Evolutionary conservation across 2,888 invertebrate genomes (phyloP), one percentile per base, ranked within the genome.

Genomic region (Punctoribates punctum): DNA sequence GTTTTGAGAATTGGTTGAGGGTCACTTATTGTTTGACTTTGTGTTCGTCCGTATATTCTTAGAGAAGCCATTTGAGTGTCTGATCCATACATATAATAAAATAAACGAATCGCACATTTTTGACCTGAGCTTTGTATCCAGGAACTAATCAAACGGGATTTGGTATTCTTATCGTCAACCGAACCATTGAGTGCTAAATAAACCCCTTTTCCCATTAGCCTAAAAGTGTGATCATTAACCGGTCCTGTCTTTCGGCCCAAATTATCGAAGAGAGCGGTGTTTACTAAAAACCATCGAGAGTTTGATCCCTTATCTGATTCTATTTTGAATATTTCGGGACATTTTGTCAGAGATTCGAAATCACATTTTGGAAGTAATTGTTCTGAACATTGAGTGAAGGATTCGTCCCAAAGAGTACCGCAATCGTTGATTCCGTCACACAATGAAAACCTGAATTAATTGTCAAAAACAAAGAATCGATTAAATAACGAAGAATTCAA

Each of bases 361-460:
- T 2, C 6, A 62, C 62, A 62, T 1, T 4, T 62, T 1, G 27
- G 29, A 42, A 34, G 54, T 4, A 8, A n/a, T 20, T 5, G 6
- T 17, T 25, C 20, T 5, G 25, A 17, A 27, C 42, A 72, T 11
- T 23, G n/a, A 6, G 15, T 4, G 20, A 27, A 34, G 13, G n/a
- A 23, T 23, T 75, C 75, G 46, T 75, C 75, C 29, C 15, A 34
- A 4, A 5, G 27, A 72, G 48, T 70, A 0, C 70, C 75, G 48
- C 75, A 75, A 54, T 75, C 75, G 46, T 75, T 48, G 13, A 54
- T 70, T 20, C 20, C 29, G 23, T 75, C 72, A 29, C 75, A 75
- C 9, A 70, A 20, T 6, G 48, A 34, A 54, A 20, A 54, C 20
- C 54, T 54, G n/a, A n/a, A 48, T 13, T n/a, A 2, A 17, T 48